Percentiles rank a stretch among this genome's conserved stretches.
Conservation (phyloP, 1,140 invertebrate genomes). For the Trichonephila clavata region DNA sequence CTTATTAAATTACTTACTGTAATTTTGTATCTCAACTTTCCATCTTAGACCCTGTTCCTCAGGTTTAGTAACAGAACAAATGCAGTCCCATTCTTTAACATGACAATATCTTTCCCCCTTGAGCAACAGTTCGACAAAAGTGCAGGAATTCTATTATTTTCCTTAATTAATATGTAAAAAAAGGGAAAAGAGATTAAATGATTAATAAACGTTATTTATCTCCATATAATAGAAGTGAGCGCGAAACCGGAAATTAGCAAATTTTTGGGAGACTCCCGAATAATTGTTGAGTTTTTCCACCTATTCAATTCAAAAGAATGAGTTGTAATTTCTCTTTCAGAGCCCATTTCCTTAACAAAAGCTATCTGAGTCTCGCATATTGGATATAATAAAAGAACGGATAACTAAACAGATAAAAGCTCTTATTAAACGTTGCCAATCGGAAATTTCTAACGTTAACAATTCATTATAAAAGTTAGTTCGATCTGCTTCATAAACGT, state of each 20-base stretch:
- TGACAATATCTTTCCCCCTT: not conserved
- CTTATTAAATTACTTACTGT: too few species aligned
- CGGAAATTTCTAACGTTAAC: conserved; percentile 17
- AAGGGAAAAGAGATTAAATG: not conserved
- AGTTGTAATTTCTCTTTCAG: conserved; percentile 33
- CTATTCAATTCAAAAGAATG: conserved; percentile 9
- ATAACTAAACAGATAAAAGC: conserved; percentile 18
- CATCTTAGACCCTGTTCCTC: not conserved
- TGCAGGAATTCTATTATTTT: not conserved
- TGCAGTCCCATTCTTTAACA: too few species aligned
- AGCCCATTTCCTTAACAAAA: not conserved
- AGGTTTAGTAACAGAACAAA: not conserved
- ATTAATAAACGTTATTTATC: not conserved
- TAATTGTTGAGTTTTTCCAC: not conserved
- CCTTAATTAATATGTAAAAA: not conserved
- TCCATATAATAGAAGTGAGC: not conserved
- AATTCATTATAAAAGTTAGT: conserved; percentile 39
- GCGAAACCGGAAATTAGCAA: conserved; percentile 11
- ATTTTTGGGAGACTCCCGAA: not conserved
- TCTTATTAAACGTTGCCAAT: not conserved
- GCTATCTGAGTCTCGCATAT: not conserved
- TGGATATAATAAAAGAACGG: not conserved
- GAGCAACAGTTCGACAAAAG: not conserved
- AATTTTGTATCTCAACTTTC: not conserved
- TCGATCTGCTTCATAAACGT: conserved; percentile 33